phyloP scores from a whole-genome alignment of 2,888 invertebrate genomes.

The Lochmaea capreae region DNA sequence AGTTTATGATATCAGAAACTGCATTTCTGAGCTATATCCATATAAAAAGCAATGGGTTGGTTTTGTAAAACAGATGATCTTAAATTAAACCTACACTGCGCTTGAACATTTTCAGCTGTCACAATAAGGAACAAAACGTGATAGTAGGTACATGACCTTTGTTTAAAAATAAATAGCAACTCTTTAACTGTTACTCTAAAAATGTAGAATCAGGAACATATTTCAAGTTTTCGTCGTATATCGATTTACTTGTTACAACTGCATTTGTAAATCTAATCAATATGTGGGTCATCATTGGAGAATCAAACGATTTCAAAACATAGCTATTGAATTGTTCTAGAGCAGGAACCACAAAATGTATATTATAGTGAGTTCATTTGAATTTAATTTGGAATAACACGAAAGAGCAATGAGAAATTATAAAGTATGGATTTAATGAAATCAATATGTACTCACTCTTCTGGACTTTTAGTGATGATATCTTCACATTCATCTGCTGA shows the following conservation, averaged over 20 bases:
- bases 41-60: conserved; percentile 13
- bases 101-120: conserved; percentile 8
- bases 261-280: not conserved
- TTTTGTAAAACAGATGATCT: not conserved
- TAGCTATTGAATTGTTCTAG: conserved; percentile 9
- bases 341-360: not conserved
- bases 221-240: not conserved
- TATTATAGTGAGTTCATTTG: not conserved
- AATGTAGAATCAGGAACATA: conserved; percentile 3
- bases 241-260: not conserved
- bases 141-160: conserved; percentile 39
- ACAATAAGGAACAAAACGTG: conserved; percentile 17
- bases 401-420: not conserved
- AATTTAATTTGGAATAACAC: not conserved
- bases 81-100: conserved; percentile 15
- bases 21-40: conserved; percentile 6
- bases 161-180: conserved; percentile 32
- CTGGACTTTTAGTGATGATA: conserved; percentile 61
- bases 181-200: not conserved
- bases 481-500: conserved; percentile 59
- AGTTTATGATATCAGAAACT: not conserved
- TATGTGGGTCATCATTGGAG: conserved; percentile 19
- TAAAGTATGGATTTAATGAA: conserved; percentile 6
- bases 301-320: conserved; percentile 25
- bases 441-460: conserved; percentile 60